Evolutionary conservation across 2,888 invertebrate species (phyloP), one percentile per base, ranked within the genome.

Genomic region (Sinohyriopsis cumingii): DNA sequence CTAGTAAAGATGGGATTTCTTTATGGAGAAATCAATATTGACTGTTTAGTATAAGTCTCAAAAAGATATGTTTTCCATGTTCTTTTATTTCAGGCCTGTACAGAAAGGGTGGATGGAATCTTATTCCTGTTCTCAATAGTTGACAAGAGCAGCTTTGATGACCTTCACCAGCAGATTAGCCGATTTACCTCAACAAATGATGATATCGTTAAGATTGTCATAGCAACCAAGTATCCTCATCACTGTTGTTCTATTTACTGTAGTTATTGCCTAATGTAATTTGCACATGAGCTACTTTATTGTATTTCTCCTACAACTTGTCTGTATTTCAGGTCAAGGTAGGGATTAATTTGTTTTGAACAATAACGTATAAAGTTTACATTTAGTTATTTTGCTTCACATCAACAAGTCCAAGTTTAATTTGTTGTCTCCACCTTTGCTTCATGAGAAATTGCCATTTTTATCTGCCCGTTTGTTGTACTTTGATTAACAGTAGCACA

Each of bases 71-170:
- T 15, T 12, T 45, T 45, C 15, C 45, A 45, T 45, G 45, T 45
- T 45, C 45, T 45, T 45, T 15, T 45, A 45, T 69, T 90, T 2
- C 82, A 92, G 92, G 91, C 92, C 1, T 92, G 92, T 73, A 91
- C 91, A 74, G 92, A 92, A 64, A 91, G 91, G 79, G 90, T 91
- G 22, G 93, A 92, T 86, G 92, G 90, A 6, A 86, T 92, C 33
- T 85, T 92, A 56, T 91, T 91, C 71, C 87, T 92, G 64, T 93
- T 93, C 82, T 92, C 92, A 1, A 92, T 91, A 72, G 88, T 91
- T 22, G 92, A 93, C 80, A 85, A 89, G 61, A 86, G 90, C 12
- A 92, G 92, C 75, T 92, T 92, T 83, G 89, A 90, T 45, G 92
- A 92, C 64, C 84, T 92, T 60, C 91, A 92, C 20, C 91, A 91